Base-by-base conservation (phyloP, 2,797 vertebrate genomes). In the Darevskia nairensis region DNA sequence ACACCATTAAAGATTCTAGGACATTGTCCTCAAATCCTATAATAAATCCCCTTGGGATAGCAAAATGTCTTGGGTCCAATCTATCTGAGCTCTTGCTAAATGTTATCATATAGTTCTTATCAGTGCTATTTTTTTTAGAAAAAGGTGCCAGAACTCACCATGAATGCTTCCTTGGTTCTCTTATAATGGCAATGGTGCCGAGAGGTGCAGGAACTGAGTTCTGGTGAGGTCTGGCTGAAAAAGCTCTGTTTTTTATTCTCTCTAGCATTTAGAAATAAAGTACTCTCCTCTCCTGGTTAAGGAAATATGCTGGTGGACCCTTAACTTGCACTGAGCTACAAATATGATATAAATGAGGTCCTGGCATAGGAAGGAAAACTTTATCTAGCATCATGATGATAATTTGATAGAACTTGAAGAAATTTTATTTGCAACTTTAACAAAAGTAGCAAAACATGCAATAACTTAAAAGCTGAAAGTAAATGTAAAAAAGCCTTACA, bases 401-500 rank as follows among this genome's bases (percentile, higher is more conserved):
- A 90, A 89, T 92, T 89, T 90, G 85, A 74, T 80, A 0, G 0
- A 85, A 50, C 80, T 79, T 77, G 13, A 71, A 91, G 91, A 95
- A 92, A 72, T 76, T 15, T 2, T 80, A 79, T 59, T 2, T 77
- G 10, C 2, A 55, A 2, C 35, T 68, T 39, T 91, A 46, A 90
- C 76, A 75, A 50, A 76, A 82, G 85, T 64, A 90, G 78, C 79
- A 91, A 87, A 89, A 82, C 50, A 81, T 88, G 84, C 81, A 39
- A 75, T 2, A 82, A 89, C 81, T 68, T 81, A 77, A 89, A 17
- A 91, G 89, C 79, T 88, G 4, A 3, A 39, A 81, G 64, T 72
- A 84, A 84, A 80, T 90, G 89, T 92, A 90, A 95, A 95, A 55
- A 91, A 90, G 94, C 86, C 87, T 92, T 35, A 91, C 84, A 91